Evolutionary conservation across 2,113 vertebrate genomes (phyloP).

Genomic region (Scytalopus superciliaris): DNA sequence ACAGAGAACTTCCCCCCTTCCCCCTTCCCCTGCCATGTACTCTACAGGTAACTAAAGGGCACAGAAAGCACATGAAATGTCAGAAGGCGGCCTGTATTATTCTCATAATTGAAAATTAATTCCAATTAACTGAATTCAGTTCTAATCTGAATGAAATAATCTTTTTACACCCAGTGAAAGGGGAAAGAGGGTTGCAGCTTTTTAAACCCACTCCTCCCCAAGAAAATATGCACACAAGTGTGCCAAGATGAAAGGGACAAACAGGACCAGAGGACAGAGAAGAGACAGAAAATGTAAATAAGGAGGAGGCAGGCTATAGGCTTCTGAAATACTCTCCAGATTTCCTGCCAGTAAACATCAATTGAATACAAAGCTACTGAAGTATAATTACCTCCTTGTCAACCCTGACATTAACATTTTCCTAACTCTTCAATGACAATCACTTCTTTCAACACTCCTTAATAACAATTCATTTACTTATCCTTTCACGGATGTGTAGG

Average conservation of each 20-base stretch:
- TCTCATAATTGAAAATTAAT: neutral
- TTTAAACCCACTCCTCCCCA: neutral
- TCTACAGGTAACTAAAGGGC: neutral
- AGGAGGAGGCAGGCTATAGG: neutral
- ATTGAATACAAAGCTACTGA: constrained; percentile 29
- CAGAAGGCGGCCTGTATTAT: neutral
- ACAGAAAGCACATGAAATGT: neutral
- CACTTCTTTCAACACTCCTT: constrained; percentile 56
- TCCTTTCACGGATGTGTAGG: neutral
- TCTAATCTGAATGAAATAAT: neutral
- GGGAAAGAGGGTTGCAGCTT: neutral
- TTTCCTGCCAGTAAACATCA: constrained; percentile 54
- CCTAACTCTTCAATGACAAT: constrained; percentile 53
- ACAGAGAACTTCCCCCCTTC: neutral
- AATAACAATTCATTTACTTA: constrained; percentile 68
- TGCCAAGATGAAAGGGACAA: neutral
- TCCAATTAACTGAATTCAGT: neutral
- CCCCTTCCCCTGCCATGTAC: neutral
- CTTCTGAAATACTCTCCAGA: neutral
- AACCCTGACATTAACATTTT: constrained; percentile 58
- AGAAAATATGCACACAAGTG: neutral
- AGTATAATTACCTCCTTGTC: constrained; percentile 59
- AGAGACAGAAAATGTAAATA: constrained; percentile 3
- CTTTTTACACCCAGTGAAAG: neutral
- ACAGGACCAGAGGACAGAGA: neutral